Base-by-base conservation (phyloP, 2,888 invertebrate species). In the Morpho helenor region DNA sequence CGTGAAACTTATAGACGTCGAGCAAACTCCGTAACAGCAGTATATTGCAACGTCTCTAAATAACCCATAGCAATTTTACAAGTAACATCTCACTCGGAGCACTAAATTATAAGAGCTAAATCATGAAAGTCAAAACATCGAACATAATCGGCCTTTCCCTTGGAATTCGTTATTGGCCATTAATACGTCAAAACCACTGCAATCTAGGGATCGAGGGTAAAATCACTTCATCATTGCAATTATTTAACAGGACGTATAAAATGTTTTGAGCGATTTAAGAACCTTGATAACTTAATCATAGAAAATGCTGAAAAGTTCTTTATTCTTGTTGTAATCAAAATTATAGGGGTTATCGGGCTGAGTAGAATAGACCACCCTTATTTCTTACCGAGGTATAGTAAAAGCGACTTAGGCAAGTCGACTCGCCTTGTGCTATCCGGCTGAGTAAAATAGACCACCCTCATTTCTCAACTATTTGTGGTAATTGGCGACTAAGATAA, bases 181-280 rank as follows among this genome's bases (percentile, higher is more conserved):
- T 78, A 79, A 80, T 77, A 78, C 68, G 69, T 75, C 70, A 66
- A 66, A 71, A 71, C 69, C 74, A 69, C 70, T 61, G 70, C 72
- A 72, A 75, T 76, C 73, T 66, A 62, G 66, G 69, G 69, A 76
- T 78, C 71, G 68, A 71, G 74, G 71, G 72, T 69, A 66, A 71
- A 79, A 82, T 80, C 76, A 77, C 81, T 82, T 82, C 73, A 82
- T 82, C 74, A 70, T 70, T 60, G 68, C 74, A 75, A 75, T 79
- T 77, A 81, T 75, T 74, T 62, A 57, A 60, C 60, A 52, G 45
- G 40, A 46, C 51, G 42, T 22, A 23, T 44, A 16, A 22, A 51
- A 50, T 42, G 41, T 7, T 31, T 52, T 52, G 43, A 4, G 10
- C 44, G 52, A 48, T 4, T 52, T 52, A 22, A 23, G 16, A 31